phyloP scores from a whole-genome alignment of 1,140 invertebrate species.

The Chymomyza costata region DNA sequence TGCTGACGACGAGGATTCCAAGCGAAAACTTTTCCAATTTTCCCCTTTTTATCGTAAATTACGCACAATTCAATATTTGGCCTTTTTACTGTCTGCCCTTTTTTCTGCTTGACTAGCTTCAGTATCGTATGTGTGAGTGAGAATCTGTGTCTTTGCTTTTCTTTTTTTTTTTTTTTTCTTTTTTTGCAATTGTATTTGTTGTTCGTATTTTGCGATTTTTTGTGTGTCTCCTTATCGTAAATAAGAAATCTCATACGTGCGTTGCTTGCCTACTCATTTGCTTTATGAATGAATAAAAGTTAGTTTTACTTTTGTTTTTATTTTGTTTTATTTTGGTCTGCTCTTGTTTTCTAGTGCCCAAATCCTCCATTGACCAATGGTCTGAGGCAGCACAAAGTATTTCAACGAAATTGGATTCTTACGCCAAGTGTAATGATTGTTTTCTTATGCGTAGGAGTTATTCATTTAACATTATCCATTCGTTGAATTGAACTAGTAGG shows the following conservation, averaged over 20 bases:
- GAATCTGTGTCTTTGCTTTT: conserved; percentile 39
- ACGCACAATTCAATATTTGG: conserved; percentile 73
- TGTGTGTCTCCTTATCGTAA: conserved; percentile 69
- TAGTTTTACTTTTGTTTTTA: conserved; percentile 51
- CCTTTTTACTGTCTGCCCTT: conserved; percentile 56
- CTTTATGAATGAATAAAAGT: conserved; percentile 64
- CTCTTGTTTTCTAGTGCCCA: background rate
- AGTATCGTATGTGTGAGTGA: background rate
- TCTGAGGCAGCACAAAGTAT: background rate
- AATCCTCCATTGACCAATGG: background rate
- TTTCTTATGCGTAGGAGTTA: conserved; percentile 52
- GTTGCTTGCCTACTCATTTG: conserved; percentile 37
- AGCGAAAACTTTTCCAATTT: conserved; percentile 71
- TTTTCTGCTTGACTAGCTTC: conserved; percentile 12
- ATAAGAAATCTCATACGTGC: conserved; percentile 74
- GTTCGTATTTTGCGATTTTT: conserved; percentile 63
- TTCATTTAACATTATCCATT: conserved; percentile 64
- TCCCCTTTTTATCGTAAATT: conserved; percentile 75
- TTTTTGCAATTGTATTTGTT: conserved; percentile 40
- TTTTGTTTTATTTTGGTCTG: background rate
- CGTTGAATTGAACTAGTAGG: conserved; percentile 14
- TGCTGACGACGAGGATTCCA: background rate
- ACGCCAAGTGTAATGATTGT: conserved; percentile 61
- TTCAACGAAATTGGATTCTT: conserved; percentile 56
- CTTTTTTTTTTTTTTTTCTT: conserved; percentile 66